phyloP scores from a whole-genome alignment of 2,797 vertebrate species.

The Xerus rutilus region DNA sequence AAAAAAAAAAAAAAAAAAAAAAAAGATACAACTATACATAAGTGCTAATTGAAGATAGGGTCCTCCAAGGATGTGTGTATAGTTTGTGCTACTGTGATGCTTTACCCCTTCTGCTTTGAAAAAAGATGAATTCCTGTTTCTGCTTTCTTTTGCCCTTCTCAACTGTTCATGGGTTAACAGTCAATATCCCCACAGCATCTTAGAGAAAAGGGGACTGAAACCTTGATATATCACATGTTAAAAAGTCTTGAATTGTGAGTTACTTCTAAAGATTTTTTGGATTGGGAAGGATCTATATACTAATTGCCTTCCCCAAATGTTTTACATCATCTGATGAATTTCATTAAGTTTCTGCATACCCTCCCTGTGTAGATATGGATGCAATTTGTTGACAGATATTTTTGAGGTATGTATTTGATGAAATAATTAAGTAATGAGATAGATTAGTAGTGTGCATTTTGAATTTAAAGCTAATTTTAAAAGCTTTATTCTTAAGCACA shows the following conservation, averaged over 20 bases:
- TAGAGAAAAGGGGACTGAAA: not conserved
- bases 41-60: too few species aligned
- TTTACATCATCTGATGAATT: conserved; percentile 28
- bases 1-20: too few species aligned
- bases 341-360: conserved; percentile 34
- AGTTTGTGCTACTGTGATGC: not conserved
- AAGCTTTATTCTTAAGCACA: conserved; percentile 1
- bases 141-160: not conserved
- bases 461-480: conserved; percentile 51
- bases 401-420: not conserved
- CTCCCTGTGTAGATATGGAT: not conserved
- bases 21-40: too few species aligned
- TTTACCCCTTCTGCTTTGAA: not conserved
- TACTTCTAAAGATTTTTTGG: not conserved
- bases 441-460: conserved; percentile 4
- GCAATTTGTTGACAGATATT: not conserved
- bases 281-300: not conserved
- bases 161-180: not conserved
- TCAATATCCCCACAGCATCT: not conserved
- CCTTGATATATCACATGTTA: not conserved
- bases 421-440: conserved; percentile 57
- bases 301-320: conserved; percentile 52
- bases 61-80: not conserved
- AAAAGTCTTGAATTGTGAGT: not conserved
- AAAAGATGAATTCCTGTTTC: not conserved